These are phyloP conservation scores for Telmatochromis sp. DNA, from an alignment of 2,113 vertebrate genomes.

Conservation along the genomic window DNA sequence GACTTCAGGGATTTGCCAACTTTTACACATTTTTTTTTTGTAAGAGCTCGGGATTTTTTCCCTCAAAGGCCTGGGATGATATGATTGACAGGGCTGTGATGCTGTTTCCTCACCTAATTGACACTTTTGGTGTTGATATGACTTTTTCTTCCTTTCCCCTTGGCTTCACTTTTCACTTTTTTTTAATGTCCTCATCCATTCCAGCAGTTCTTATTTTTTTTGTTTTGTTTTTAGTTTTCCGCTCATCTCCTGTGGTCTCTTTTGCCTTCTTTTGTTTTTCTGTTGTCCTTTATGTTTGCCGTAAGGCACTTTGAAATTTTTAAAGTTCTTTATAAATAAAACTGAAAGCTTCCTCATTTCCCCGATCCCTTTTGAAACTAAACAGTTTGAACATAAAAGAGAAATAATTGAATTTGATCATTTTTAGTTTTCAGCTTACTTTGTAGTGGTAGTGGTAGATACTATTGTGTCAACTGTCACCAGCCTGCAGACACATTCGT, in stretches of 20 bases:
- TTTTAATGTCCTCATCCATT: neutral
- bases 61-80: neutral
- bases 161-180: neutral
- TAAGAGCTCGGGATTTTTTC: neutral
- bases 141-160: neutral
- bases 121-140: constrained; percentile 35
- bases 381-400: neutral
- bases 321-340: neutral
- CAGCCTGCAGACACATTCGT: neutral
- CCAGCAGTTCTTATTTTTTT: neutral
- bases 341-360: neutral
- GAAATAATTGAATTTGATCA: neutral
- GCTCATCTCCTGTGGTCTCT: neutral
- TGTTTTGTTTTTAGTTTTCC: neutral
- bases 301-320: neutral
- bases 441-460: neutral
- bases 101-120: constrained; percentile 49
- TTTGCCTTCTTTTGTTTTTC: neutral
- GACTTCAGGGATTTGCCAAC: neutral
- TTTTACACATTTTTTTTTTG: neutral
- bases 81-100: constrained; percentile 30
- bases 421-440: neutral
- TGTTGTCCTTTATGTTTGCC: neutral
- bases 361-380: neutral
- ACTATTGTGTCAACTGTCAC: neutral